These are phyloP conservation scores for Forpus xanthops DNA, from an alignment of 2,797 vertebrate genomes.

Conservation along the genomic window DNA sequence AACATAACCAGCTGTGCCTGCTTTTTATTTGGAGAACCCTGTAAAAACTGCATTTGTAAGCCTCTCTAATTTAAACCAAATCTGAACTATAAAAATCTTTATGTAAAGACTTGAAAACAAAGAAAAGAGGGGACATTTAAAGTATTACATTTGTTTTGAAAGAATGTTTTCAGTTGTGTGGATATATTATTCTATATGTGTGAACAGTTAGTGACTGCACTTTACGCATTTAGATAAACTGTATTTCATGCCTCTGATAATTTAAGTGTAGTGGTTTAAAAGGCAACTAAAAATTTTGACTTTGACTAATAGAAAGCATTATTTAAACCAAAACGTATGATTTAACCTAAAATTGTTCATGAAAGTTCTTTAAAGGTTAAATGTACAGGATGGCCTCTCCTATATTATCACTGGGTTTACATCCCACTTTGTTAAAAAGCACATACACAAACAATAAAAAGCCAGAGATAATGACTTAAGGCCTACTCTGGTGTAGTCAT, in stretches of 20 bases:
- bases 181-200: slow-evolving; percentile 33
- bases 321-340: neutral
- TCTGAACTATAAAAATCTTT: slow-evolving; percentile 25
- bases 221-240: slow-evolving; percentile 54
- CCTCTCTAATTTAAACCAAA: slow-evolving; percentile 56
- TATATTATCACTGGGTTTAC: neutral
- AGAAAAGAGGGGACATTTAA: neutral
- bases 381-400: neutral
- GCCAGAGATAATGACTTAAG: neutral
- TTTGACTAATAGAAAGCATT: slow-evolving; percentile 10
- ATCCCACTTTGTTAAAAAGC: neutral
- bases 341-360: neutral
- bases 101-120: slow-evolving; percentile 46
- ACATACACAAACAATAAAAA: neutral
- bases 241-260: slow-evolving; percentile 45
- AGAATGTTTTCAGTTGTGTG: slow-evolving; percentile 40
- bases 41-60: slow-evolving; percentile 48
- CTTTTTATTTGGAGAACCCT: slow-evolving; percentile 68
- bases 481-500: neutral
- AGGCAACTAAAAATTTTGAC: slow-evolving; percentile 35
- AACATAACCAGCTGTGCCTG: slow-evolving; percentile 77
- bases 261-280: slow-evolving; percentile 23
- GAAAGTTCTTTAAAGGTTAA: neutral
- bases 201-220: slow-evolving; percentile 40
- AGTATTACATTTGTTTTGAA: slow-evolving; percentile 43